Base-by-base conservation (phyloP, 2,797 vertebrate species). In the Enteromius afrohamiltoni region DNA sequence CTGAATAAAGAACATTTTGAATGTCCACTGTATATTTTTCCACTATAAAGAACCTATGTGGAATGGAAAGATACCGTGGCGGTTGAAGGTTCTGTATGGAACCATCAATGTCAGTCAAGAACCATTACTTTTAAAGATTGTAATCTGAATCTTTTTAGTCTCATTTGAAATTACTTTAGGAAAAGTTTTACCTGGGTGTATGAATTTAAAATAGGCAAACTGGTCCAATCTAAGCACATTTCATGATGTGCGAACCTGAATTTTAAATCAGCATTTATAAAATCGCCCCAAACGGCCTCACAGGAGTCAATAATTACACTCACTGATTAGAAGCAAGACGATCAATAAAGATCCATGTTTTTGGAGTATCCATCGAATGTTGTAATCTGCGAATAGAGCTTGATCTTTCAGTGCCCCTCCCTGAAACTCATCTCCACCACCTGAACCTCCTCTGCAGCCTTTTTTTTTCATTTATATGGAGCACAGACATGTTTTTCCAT, bases 271-370 rank as follows among this genome's bases (percentile, higher is more conserved):
- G 83, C 77, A 53, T 81, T 79, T 76, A 47, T 65, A 53, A 47
- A 79, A 88, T 86, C 81, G 49, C 74, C 62, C 47, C 80, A 80
- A 78, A 87, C 79, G 40, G 40, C 70, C 76, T 40, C 84, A 84
- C 40, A 51, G 53, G 82, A 78, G 79, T 85, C 84, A 64, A 88
- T 89, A 84, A 88, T 88, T 88, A 86, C 82, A 81, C 79, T 85
- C 85, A 40, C 80, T 77, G 82, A 87, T 85, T 86, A 83, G 77
- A 85, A 87, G 80, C 84, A 83, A 73, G 84, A 84, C 37, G 67
- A 89, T 89, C 88, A 81, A 88, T 89, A 89, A 85, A 85, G 85
- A 88, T 88, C 74, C 74, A 85, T 69, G 79, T 84, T 89, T 87
- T 85, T 73, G 79, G 73, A 53, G 84, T 86, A 87, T 89, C 85